Conservation (phyloP, 2,888 invertebrate genomes). For the Chloroclysta siterata region DNA sequence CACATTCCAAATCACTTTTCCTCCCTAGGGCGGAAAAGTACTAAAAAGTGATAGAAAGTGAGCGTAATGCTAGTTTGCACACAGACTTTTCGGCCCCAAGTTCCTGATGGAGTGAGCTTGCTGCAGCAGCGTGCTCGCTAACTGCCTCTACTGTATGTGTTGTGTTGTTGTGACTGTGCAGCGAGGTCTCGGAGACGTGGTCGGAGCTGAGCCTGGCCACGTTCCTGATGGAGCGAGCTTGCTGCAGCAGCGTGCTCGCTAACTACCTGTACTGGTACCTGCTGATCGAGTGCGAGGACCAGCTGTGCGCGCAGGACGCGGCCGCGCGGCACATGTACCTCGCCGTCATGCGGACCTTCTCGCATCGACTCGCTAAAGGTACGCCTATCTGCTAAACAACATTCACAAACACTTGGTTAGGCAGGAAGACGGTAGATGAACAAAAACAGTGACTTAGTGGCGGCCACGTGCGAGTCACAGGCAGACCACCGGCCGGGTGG, state of each 20-base stretch:
- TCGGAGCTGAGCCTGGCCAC: conserved; percentile 91
- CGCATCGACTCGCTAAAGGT: conserved; percentile 88
- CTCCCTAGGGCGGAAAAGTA: too few species aligned
- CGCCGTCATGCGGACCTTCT: conserved; percentile 94
- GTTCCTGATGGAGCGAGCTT: conserved; percentile 95
- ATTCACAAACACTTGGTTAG: too few species aligned
- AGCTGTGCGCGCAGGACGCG: conserved; percentile 89
- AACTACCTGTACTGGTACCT: conserved; percentile 99
- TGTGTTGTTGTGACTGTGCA: conserved; percentile 29
- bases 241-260: conserved; percentile 94
- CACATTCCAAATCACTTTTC: too few species aligned
- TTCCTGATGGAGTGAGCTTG: conserved; percentile 96
- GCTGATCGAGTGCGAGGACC: conserved; percentile 96
- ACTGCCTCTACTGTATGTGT: conserved; percentile 99
- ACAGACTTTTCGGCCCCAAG: too few species aligned
- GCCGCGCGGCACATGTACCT: conserved; percentile 93
- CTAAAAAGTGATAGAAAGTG: too few species aligned
- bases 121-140: conserved; percentile 94
- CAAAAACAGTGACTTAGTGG: too few species aligned
- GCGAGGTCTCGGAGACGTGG: conserved; percentile 41
- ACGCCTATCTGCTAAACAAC: not conserved
- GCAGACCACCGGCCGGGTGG: too few species aligned
- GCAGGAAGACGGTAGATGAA: too few species aligned
- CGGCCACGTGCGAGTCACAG: too few species aligned
- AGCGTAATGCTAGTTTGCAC: too few species aligned